Conservation (phyloP, 2,113 vertebrate species). For the Pachycephala philippinensis region DNA sequence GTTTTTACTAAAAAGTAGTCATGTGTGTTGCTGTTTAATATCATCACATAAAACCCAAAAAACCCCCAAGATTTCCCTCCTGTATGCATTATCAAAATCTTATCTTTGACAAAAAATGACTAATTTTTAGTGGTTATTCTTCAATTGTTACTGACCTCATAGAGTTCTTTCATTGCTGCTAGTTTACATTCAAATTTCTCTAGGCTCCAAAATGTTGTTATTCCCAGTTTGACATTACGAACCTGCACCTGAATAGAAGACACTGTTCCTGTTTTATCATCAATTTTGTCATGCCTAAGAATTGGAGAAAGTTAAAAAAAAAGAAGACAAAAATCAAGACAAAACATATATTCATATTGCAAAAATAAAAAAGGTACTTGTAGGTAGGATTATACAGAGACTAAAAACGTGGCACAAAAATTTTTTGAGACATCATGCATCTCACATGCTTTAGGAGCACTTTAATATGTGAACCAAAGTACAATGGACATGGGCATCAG, state of each 20-base stretch:
- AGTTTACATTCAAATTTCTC: slow-evolving; percentile 94
- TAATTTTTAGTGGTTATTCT: not conserved
- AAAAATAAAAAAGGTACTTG: not conserved
- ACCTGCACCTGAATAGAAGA: slow-evolving; percentile 80
- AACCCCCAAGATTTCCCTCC: not conserved
- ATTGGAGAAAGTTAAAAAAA: not conserved
- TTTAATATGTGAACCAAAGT: not conserved
- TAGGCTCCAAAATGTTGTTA: slow-evolving; percentile 89
- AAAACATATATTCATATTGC: not conserved
- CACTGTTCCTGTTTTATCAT: slow-evolving; percentile 39
- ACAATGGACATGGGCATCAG: not conserved
- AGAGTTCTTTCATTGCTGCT: slow-evolving; percentile 88
- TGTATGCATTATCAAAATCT: not conserved
- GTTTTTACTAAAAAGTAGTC: not conserved
- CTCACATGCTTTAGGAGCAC: not conserved
- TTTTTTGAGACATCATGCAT: not conserved
- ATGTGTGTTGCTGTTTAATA: not conserved
- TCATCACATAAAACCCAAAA: not conserved
- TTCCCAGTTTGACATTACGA: slow-evolving; percentile 85
- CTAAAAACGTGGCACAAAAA: not conserved
- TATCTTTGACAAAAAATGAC: not conserved
- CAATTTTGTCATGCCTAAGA: slow-evolving; percentile 77
- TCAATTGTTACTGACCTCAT: slow-evolving; percentile 77
- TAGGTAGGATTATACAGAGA: not conserved
- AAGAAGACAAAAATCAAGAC: not conserved